phyloP scores from a whole-genome alignment of 2,888 invertebrate species.

The Meteorus cinctellus region DNA sequence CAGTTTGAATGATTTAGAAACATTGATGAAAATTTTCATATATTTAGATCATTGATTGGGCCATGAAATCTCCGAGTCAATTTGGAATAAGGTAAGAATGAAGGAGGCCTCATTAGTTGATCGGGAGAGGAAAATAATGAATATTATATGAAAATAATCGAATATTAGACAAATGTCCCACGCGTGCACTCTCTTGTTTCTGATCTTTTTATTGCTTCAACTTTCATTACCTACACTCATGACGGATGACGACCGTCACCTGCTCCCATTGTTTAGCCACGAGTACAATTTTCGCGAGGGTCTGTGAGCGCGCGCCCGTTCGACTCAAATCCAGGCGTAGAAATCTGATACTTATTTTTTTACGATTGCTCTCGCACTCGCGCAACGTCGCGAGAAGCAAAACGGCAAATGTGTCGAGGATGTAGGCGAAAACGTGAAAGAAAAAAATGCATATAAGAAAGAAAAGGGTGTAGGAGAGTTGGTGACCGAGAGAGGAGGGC shows the following conservation, averaged over 20 bases:
- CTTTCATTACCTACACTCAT: constrained; percentile 31
- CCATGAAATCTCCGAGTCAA: too few relatives aligned
- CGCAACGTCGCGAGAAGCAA: constrained; percentile 29
- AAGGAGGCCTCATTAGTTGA: too few relatives aligned
- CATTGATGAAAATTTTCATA: too few relatives aligned
- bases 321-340: constrained; percentile 46
- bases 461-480: constrained; percentile 34
- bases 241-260: constrained; percentile 54
- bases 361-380: constrained; percentile 54
- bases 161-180: constrained; percentile 2
- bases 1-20: too few relatives aligned
- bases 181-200: constrained; percentile 34
- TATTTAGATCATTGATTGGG: not conserved
- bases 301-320: constrained; percentile 43
- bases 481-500: constrained; percentile 44
- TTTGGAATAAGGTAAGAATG: too few relatives aligned
- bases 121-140: too few relatives aligned
- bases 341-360: constrained; percentile 62
- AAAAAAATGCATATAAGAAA: constrained; percentile 29
- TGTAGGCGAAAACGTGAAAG: constrained; percentile 8
- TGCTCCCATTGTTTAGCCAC: constrained; percentile 60
- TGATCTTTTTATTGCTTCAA: constrained; percentile 35
- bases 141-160: not conserved
- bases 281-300: constrained; percentile 49
- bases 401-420: constrained; percentile 15